A percentile compares a stretch with the other conserved stretches of the same genome.
Conservation (phyloP, 2,113 vertebrate species). For the Coracopsis vasa region DNA sequence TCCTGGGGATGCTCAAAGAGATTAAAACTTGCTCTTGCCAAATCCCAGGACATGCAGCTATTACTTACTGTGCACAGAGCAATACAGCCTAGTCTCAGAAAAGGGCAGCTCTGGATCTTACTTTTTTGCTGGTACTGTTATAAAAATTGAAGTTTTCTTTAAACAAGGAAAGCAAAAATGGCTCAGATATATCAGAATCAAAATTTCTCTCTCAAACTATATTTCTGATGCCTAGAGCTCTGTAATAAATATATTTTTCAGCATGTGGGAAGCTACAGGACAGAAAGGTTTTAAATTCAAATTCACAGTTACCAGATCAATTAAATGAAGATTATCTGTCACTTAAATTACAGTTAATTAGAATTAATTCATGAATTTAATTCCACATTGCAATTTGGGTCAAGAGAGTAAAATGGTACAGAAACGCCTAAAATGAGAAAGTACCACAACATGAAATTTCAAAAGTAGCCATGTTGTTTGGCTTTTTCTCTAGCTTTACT, state of each 20-base stretch:
- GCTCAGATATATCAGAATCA: not conserved
- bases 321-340: constrained; percentile 22
- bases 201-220: not conserved
- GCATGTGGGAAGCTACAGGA: not conserved
- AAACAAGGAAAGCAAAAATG: not conserved
- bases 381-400: not conserved
- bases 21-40: constrained; percentile 51
- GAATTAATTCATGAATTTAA: not conserved
- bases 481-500: not conserved
- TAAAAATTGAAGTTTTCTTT: not conserved
- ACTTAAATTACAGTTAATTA: not conserved
- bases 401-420: not conserved
- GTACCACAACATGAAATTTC: not conserved
- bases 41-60: constrained; percentile 43
- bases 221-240: not conserved
- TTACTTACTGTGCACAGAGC: constrained; percentile 1
- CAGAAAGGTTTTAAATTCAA: not conserved
- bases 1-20: constrained; percentile 51
- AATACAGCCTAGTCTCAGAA: not conserved
- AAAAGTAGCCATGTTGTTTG: not conserved
- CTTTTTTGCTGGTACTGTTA: not conserved
- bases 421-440: not conserved
- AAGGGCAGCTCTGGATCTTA: not conserved
- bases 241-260: not conserved
- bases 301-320: not conserved